phyloP scores from a whole-genome alignment of 2,888 invertebrate genomes.

The Leptodirus hochenwartii region DNA sequence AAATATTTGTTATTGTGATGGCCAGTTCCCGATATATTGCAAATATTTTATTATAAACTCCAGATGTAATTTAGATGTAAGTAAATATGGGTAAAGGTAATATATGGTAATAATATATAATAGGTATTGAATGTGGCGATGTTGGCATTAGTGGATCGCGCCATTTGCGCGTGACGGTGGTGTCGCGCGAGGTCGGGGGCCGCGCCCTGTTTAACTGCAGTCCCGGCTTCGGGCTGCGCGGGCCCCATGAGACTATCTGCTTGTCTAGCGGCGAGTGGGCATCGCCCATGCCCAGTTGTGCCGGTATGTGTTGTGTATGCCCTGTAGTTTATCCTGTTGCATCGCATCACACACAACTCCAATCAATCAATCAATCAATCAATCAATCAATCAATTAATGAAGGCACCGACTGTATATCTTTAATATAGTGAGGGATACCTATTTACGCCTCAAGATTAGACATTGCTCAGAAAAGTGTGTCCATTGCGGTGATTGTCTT shows the following conservation, averaged over 20 bases:
- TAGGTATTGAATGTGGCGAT: conserved; percentile 67
- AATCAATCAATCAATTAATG: no score
- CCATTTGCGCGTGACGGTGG: conserved; percentile 49
- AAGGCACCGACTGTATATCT: no score
- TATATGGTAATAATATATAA: neutral
- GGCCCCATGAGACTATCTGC: conserved; percentile 57
- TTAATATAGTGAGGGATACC: no score
- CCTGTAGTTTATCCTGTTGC: conserved; percentile 1
- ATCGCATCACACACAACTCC: neutral
- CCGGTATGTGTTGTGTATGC: conserved; percentile 36
- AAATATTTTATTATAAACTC: no score
- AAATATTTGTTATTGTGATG: no score
- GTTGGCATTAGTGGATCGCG: conserved; percentile 34
- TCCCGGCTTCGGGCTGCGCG: conserved; percentile 56
- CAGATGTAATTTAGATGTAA: no score
- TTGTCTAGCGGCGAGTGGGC: conserved; percentile 67
- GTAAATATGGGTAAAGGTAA: no score
- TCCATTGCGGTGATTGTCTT: no score
- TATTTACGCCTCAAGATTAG: no score
- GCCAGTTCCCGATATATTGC: no score
- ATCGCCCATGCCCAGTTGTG: conserved; percentile 53
- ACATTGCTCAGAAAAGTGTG: no score
- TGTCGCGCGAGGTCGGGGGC: conserved; percentile 65
- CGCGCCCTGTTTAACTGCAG: conserved; percentile 65
- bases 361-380: no score